phyloP scores from a whole-genome alignment of 2,797 vertebrate species.

The Hydrocynus forskahlii region DNA sequence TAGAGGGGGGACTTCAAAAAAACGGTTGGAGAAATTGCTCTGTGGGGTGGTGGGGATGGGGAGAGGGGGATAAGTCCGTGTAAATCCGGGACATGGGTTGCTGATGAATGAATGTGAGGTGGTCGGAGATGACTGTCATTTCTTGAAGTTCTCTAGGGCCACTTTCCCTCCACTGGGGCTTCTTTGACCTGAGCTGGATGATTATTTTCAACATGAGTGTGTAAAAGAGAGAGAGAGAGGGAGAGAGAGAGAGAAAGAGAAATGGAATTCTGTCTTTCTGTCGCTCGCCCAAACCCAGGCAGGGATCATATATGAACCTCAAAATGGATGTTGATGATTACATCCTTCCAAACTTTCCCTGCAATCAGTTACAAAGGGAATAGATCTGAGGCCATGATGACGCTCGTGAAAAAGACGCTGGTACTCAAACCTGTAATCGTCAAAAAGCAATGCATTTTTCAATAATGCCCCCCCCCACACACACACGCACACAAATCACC shows the following conservation, averaged over 20 bases:
- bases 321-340: slow-evolving; percentile 29
- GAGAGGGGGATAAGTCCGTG: background rate
- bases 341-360: slow-evolving; percentile 30
- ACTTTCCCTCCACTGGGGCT: background rate
- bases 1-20: background rate
- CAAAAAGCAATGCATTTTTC: slow-evolving; percentile 22
- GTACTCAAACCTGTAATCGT: slow-evolving; percentile 8
- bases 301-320: slow-evolving; percentile 22
- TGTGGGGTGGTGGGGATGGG: background rate
- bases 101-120: slow-evolving; percentile 27
- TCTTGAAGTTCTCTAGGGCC: background rate
- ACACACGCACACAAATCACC: background rate
- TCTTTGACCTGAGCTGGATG: background rate
- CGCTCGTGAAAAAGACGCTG: background rate
- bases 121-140: slow-evolving; percentile 9
- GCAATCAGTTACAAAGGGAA: slow-evolving; percentile 14
- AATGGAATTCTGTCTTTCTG: background rate
- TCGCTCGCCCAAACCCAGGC: slow-evolving; percentile 16
- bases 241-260: background rate
- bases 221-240: too few species aligned
- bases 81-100: slow-evolving; percentile 7
- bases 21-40: slow-evolving; percentile 1
- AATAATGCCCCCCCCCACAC: background rate
- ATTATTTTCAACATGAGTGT: slow-evolving; percentile 7
- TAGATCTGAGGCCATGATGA: slow-evolving; percentile 30